A percentile compares a stretch with the other conserved stretches of the same genome.
Conservation (phyloP, 2,113 vertebrate genomes). For the Pterocles orientalis region DNA sequence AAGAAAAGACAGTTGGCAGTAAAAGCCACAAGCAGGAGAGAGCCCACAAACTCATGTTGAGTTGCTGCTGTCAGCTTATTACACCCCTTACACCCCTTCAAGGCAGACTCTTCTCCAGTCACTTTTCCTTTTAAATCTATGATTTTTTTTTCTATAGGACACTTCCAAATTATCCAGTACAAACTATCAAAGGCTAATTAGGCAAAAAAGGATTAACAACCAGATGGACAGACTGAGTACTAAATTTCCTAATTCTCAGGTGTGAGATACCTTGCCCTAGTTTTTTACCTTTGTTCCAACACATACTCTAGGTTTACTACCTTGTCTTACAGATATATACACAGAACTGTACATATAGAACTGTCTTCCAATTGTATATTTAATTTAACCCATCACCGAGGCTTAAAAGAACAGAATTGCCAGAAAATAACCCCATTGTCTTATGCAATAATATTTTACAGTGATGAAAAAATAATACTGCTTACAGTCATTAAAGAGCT, state of each 20-base stretch:
- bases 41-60: neutral
- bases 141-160: neutral
- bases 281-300: neutral
- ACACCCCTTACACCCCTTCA: neutral
- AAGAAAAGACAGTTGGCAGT: neutral
- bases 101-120: neutral
- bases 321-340: neutral
- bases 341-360: neutral
- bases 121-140: neutral
- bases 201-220: neutral
- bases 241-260: neutral
- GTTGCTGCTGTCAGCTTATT: neutral
- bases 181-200: neutral
- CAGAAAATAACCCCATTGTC: neutral
- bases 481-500: neutral
- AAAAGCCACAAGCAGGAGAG: neutral
- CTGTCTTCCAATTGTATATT: neutral
- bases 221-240: neutral
- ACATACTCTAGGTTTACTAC: neutral
- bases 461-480: neutral
- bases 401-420: neutral
- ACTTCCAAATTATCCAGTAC: neutral
- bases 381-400: neutral
- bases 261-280: neutral
- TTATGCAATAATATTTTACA: neutral